Conservation (phyloP, 1,140 invertebrate species). For the fruit fly (Drosophila melanogaster) region Release_6_plus_ISO1_MT NT_033777.3:10931001-10931500, state of each 20-base stretch:
- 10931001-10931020: too few relatives aligned
- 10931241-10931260: slow-evolving; percentile 74
- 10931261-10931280: slow-evolving; percentile 73
- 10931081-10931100: slow-evolving; percentile 30
- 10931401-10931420: slow-evolving; percentile 64
- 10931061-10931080: too few relatives aligned
- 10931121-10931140: slow-evolving; percentile 11
- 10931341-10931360: slow-evolving; percentile 14
- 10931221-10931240: slow-evolving; percentile 75
- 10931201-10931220: slow-evolving; percentile 74
- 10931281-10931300: slow-evolving; percentile 79
- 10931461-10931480: slow-evolving; percentile 24
- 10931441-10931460: slow-evolving; percentile 19
- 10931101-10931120: not conserved
- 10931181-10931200: slow-evolving; percentile 81
- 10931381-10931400: slow-evolving; percentile 55
- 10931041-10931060: too few relatives aligned
- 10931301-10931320: slow-evolving; percentile 42
- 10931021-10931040: too few relatives aligned
- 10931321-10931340: not conserved
- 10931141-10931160: slow-evolving; percentile 65
- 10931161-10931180: slow-evolving; percentile 71
- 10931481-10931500: slow-evolving; percentile 20
- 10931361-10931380: slow-evolving; percentile 38
- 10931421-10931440: slow-evolving; percentile 59